Evolutionary conservation across 1,140 invertebrate genomes (phyloP), one percentile per base, ranked within the genome.

Genomic region (Camponotus vicinus): DNA sequence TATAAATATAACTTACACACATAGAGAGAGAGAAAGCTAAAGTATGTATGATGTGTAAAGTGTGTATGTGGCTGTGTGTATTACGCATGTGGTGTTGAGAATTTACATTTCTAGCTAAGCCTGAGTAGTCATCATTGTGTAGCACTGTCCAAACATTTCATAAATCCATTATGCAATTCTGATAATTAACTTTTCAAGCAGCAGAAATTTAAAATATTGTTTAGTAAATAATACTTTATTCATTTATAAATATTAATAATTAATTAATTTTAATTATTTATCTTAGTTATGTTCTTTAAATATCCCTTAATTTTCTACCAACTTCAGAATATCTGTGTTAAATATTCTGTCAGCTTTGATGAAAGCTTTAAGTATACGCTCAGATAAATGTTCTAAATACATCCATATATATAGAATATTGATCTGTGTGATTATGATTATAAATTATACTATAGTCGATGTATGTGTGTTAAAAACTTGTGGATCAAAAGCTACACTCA

Each of bases 1-100:
- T 92, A 93, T 92, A 93, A 91, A 90, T 89, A 79, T 92, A 90
- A 92, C 89, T 92, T 90, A 92, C 91, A 87, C 76, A 87, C 4
- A 78, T 15, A 52, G 3, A 52, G 13, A 52, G 13, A 52, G 49
- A 52, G 13, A 52, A 52, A 52, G 49, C 49, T 52, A 52, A 13
- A 49, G 3, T 52, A 15, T 15, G 45, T 15, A 13, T 45, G 42
- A 8, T 27, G 27, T 27, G 27, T 27, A 27, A 27, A 27, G 27
- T 27, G 27, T 1, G 27, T 27, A 27, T 45, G 42, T 45, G 42
- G 2, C 13, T 49, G 45, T 49, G 45, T 52, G 49, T 52, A 52
- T 52, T 52, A 5, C 18, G 49, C 4, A 15, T 52, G 49, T 52
- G 1, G 5, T 52, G 76, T 91, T 90, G 79, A 91, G 80, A 86